Evolutionary conservation across 2,797 vertebrate genomes (phyloP), one percentile per base, ranked within the genome.

Genomic region (Melanotaenia parkinsoni): DNA sequence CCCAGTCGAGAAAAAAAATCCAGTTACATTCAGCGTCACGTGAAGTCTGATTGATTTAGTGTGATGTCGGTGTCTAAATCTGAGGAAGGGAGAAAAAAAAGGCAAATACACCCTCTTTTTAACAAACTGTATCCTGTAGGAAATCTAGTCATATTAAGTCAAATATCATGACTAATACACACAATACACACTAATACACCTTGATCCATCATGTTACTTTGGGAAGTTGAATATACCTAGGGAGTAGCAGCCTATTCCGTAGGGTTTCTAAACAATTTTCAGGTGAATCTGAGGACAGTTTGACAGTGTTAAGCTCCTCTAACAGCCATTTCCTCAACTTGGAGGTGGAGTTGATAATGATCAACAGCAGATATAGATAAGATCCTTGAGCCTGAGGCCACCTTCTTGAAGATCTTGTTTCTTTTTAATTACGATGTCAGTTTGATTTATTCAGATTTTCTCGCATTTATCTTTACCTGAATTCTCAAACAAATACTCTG

Each of bases 361-460:
- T 82, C 68, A 80, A 43, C 79, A 32, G 67, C 47, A 85, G 86
- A 91, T 82, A 82, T 37, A 87, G 84, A 90, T 81, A 85, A 77
- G 43, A 70, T 35, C 58, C 57, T 22, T 12, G 0, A 67, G 79
- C 88, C 86, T 0, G 63, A 68, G 82, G 89, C 78, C 47, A 35
- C 67, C 54, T 58, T 9, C 1, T 66, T 53, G 57, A 60, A 85
- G 71, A 79, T 73, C 51, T 50, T 35, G 54, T 58, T 57, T 76
- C 63, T 80, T 88, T 88, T 88, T 87, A 90, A 93, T 91, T 90
- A 90, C 32, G 63, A 28, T 82, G 88, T 90, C 91, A 90, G 0
- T 54, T 62, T 89, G 86, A 91, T 93, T 90, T 86, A 87, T 81
- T 40, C 74, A 79, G 67, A 76, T 8, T 18, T 54, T 70, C 45